A percentile compares a stretch with the other conserved stretches of the same genome.
Evolutionary conservation across 2,113 vertebrate species (phyloP).

Genomic region (Microtus richardsoni): DNA sequence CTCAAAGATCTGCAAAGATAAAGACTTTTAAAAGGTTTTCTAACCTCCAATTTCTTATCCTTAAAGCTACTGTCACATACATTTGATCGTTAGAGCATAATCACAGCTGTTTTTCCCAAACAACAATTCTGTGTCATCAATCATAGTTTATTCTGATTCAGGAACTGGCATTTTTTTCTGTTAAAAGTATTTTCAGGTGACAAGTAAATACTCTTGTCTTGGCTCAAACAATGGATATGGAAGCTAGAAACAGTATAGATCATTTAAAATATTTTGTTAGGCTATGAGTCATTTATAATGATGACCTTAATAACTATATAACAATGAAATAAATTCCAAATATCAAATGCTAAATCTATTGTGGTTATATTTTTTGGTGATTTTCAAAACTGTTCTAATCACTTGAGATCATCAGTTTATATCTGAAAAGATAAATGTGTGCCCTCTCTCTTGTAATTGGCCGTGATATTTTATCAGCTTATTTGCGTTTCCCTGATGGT

Average conservation of each 20-base stretch:
- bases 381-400: conserved; percentile 22
- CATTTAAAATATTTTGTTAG: not conserved
- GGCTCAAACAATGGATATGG: not conserved
- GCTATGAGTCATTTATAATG: not conserved
- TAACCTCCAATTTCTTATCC: not conserved
- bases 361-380: not conserved
- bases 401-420: not conserved
- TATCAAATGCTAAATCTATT: not conserved
- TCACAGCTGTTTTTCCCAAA: not conserved
- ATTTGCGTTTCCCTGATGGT: not conserved
- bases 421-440: not conserved
- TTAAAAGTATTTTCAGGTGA: not conserved
- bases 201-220: not conserved
- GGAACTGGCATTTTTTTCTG: not conserved
- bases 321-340: not conserved
- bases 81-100: not conserved
- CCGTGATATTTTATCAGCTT: not conserved
- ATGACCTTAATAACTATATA: not conserved
- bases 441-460: not conserved
- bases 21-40: not conserved
- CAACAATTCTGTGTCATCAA: not conserved
- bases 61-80: not conserved
- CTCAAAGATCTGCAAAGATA: not conserved
- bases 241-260: not conserved
- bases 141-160: not conserved